Evolutionary conservation across 2,888 invertebrate genomes (phyloP).

Genomic region (Clusia tigrina): DNA sequence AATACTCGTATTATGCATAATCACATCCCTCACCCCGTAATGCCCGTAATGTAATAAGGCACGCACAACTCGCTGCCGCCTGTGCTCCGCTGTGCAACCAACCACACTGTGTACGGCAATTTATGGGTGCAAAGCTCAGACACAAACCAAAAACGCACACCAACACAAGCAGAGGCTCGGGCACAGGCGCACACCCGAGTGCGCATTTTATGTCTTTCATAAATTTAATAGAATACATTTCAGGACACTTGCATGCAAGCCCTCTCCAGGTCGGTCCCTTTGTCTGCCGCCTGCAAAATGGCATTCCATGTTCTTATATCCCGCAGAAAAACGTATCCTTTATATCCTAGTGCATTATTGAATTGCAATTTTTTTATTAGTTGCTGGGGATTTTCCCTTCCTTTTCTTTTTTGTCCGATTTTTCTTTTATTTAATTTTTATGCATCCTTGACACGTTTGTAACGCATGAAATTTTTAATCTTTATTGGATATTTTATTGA

Average conservation of each 20-base stretch:
- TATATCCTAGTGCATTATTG: not conserved
- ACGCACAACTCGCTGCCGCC: not conserved
- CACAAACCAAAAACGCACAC: constrained; percentile 10
- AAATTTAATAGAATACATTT: not conserved
- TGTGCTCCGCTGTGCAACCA: not conserved
- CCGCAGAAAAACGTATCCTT: not conserved
- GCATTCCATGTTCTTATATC: not conserved
- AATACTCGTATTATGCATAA: constrained; percentile 8
- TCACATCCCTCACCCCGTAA: constrained; percentile 10
- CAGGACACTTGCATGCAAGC: not conserved
- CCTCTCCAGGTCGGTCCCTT: not conserved
- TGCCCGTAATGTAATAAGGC: not conserved
- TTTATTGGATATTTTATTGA: constrained; percentile 24
- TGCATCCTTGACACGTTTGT: constrained; percentile 21
- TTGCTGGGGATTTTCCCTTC: not conserved
- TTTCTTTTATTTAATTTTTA: constrained; percentile 13
- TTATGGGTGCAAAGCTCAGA: constrained; percentile 3
- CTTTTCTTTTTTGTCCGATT: not conserved
- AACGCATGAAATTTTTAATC: constrained; percentile 20
- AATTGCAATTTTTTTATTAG: constrained; percentile 6
- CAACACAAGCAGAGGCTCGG: too few species aligned
- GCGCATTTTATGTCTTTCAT: constrained; percentile 6
- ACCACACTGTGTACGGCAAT: not conserved
- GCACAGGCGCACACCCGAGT: not conserved
- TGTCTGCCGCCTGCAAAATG: not conserved